A percentile compares a stretch with the other conserved stretches of the same genome.
phyloP scores from a whole-genome alignment of 2,888 invertebrate species.

The Ametastegia equiseti region DNA sequence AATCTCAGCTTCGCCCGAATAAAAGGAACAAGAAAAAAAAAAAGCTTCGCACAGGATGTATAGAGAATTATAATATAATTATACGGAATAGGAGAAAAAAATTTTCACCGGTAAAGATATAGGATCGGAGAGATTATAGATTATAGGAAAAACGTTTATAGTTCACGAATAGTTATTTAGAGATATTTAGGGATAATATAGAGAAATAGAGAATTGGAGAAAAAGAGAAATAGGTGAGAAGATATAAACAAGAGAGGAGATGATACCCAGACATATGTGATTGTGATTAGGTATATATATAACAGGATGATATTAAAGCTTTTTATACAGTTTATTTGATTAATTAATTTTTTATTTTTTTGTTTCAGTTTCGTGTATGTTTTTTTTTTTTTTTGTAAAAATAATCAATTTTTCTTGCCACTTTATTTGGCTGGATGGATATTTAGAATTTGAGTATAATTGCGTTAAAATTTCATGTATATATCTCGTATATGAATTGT shows the following conservation, averaged over 20 bases:
- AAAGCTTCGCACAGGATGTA: neutral
- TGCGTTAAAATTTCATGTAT: constrained; percentile 6
- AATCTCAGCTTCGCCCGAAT: too few species aligned
- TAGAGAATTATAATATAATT: neutral
- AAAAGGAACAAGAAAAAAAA: too few species aligned
- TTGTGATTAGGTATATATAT: neutral
- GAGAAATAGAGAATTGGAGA: neutral
- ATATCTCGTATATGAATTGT: neutral
- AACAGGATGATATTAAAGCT: neutral
- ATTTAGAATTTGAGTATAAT: neutral
- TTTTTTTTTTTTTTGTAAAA: constrained; percentile 9
- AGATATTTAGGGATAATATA: neutral
- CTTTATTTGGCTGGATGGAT: constrained; percentile 31
- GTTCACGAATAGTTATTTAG: neutral
- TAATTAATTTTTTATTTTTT: too few species aligned
- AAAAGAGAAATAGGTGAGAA: neutral
- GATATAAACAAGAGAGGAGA: neutral
- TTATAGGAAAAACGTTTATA: neutral
- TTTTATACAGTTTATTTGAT: too few species aligned
- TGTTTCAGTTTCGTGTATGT: neutral
- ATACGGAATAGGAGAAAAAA: neutral
- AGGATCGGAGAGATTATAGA: neutral
- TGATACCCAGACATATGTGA: neutral
- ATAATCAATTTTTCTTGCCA: constrained; percentile 9
- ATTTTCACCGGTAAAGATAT: neutral